These are phyloP conservation scores for Sorex fumeus DNA, from an alignment of 2,113 vertebrate species.

Conservation along the genomic window DNA sequence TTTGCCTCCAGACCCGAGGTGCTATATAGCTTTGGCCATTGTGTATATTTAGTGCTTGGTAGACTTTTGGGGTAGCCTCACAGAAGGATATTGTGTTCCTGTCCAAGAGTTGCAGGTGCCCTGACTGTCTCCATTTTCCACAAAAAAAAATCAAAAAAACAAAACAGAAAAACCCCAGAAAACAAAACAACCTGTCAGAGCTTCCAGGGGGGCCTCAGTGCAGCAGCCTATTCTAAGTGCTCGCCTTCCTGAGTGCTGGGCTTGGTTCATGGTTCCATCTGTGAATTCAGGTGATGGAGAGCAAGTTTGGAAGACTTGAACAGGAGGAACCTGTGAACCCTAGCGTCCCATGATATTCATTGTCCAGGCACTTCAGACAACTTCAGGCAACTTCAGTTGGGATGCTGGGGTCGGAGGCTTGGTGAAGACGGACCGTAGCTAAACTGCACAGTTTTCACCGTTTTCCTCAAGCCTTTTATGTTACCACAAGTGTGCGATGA, in stretches of 20 bases:
- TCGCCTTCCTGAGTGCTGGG: background rate
- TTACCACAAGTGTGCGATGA: background rate
- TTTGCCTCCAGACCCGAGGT: slow-evolving; percentile 62
- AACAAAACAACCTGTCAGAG: background rate
- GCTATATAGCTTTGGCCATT: slow-evolving; percentile 53
- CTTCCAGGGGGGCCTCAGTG: background rate
- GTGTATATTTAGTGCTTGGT: background rate
- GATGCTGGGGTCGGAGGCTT: background rate
- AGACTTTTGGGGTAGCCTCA: slow-evolving; percentile 9
- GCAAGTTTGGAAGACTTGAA: slow-evolving; percentile 12
- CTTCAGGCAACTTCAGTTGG: background rate
- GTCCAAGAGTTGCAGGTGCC: background rate
- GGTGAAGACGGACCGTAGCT: background rate
- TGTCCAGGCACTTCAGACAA: background rate
- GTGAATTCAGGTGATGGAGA: background rate
- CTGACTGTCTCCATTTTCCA: background rate
- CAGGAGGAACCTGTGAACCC: slow-evolving; percentile 72
- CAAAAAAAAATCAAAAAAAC: too few relatives aligned
- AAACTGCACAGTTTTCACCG: background rate
- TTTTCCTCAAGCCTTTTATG: accelerated
- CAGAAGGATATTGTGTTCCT: background rate
- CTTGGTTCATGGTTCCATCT: background rate
- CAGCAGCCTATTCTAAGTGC: accelerated
- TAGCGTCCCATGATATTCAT: background rate
- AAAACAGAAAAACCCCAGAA: too few relatives aligned